Percentiles rank a stretch among this genome's conserved stretches.
Conservation (phyloP, 1,140 invertebrate species). For the Halictus rubicundus region DNA sequence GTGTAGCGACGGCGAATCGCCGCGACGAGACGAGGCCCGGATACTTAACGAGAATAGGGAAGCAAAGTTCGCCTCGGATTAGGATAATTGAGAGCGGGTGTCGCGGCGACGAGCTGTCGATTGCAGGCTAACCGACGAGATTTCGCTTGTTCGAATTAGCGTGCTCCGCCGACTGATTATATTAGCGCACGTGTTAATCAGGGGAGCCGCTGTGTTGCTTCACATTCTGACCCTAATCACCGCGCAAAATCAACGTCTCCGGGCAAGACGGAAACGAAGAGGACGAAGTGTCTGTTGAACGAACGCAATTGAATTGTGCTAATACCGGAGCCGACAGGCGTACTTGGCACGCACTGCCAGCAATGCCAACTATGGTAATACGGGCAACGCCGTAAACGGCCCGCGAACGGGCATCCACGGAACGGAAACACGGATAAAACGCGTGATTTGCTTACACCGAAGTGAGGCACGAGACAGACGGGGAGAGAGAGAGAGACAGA, state of each 20-base stretch:
- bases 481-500: constrained; percentile 23
- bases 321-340: constrained; percentile 1
- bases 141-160: constrained; percentile 72
- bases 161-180: constrained; percentile 57
- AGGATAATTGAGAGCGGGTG: constrained; percentile 58
- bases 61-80: constrained; percentile 56
- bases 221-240: not conserved
- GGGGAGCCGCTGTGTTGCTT: not conserved
- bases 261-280: not conserved
- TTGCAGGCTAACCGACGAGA: constrained; percentile 51
- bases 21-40: constrained; percentile 1
- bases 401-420: constrained; percentile 3
- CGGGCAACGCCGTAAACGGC: constrained; percentile 37
- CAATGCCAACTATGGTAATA: constrained; percentile 48
- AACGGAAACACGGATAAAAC: constrained; percentile 59
- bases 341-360: constrained; percentile 28
- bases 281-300: not conserved
- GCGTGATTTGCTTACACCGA: constrained; percentile 47
- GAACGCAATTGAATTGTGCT: not conserved
- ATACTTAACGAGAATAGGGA: constrained; percentile 31
- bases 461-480: too few relatives aligned
- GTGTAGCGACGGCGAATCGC: constrained; percentile 6
- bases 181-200: constrained; percentile 50
- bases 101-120: constrained; percentile 58
- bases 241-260: not conserved